These are phyloP conservation scores for Sitta europaea DNA, from an alignment of 2,113 vertebrate species.

Conservation along the genomic window DNA sequence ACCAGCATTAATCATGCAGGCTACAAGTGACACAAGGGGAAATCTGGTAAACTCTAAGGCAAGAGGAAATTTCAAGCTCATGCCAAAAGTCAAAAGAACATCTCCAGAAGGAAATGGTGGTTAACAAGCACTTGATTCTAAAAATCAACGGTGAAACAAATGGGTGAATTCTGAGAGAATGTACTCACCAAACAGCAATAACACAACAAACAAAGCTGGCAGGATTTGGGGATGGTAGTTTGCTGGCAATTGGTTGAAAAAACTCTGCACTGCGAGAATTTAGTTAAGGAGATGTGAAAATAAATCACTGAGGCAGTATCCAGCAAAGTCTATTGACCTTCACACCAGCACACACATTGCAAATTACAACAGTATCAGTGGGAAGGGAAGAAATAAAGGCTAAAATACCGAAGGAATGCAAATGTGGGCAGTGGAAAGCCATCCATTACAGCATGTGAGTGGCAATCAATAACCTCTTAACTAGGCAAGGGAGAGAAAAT, in stretches of 20 bases:
- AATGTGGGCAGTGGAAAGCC: background rate
- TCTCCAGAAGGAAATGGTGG: background rate
- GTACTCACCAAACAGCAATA: background rate
- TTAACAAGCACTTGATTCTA: background rate
- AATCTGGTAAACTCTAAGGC: background rate
- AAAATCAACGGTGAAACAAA: background rate
- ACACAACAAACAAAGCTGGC: background rate
- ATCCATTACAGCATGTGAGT: background rate
- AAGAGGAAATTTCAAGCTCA: background rate
- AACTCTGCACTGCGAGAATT: background rate
- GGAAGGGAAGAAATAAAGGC: background rate
- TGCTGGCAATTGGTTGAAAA: background rate
- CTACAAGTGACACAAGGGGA: background rate
- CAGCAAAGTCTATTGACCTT: background rate
- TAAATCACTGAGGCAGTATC: background rate
- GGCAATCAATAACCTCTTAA: slow-evolving; percentile 11
- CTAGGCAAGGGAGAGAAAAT: background rate
- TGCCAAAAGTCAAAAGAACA: background rate
- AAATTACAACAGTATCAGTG: background rate
- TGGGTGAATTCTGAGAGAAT: background rate
- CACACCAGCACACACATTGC: background rate
- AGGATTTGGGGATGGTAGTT: background rate
- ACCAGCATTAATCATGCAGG: background rate
- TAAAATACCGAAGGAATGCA: background rate
- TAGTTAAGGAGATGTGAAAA: background rate